Conservation (phyloP, 2,797 vertebrate genomes). For the Danio choprae region DNA sequence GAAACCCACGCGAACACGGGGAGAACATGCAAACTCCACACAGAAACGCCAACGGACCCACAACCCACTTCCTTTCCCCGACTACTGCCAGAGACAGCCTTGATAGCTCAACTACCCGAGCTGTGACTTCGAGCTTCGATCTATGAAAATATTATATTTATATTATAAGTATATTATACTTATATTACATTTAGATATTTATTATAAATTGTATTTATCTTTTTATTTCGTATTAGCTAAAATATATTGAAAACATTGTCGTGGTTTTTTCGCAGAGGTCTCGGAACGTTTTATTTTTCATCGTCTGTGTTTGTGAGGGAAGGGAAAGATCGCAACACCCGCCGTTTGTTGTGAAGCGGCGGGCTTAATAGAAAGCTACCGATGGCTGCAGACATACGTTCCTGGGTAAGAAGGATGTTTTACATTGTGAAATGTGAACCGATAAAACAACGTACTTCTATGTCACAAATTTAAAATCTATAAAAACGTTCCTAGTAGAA, state of each 20-base stretch:
- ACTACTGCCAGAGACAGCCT: too few species aligned
- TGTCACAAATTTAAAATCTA: not conserved
- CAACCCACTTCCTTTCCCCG: too few species aligned
- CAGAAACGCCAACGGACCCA: too few species aligned
- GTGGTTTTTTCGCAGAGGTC: not conserved
- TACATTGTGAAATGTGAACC: not conserved
- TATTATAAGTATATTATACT: too few species aligned
- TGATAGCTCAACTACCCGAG: too few species aligned
- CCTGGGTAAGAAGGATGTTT: slow-evolving; percentile 39
- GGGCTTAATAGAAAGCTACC: slow-evolving; percentile 38
- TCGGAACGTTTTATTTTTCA: not conserved
- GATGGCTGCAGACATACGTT: slow-evolving; percentile 53
- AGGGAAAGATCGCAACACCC: slow-evolving; percentile 48
- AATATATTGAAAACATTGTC: not conserved
- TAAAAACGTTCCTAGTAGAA: not conserved
- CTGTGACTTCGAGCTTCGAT: too few species aligned
- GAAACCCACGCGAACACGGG: too few species aligned
- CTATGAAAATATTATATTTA: too few species aligned
- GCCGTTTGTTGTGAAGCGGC: slow-evolving; percentile 54
- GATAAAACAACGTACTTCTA: not conserved
- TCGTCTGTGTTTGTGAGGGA: slow-evolving; percentile 24
- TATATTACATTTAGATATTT: too few species aligned
- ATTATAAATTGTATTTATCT: too few species aligned
- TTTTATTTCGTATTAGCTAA: too few species aligned
- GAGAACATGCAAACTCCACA: too few species aligned